These are phyloP conservation scores for Sminthopsis crassicaudata DNA, from an alignment of 2,113 vertebrate genomes.

Conservation along the genomic window DNA sequence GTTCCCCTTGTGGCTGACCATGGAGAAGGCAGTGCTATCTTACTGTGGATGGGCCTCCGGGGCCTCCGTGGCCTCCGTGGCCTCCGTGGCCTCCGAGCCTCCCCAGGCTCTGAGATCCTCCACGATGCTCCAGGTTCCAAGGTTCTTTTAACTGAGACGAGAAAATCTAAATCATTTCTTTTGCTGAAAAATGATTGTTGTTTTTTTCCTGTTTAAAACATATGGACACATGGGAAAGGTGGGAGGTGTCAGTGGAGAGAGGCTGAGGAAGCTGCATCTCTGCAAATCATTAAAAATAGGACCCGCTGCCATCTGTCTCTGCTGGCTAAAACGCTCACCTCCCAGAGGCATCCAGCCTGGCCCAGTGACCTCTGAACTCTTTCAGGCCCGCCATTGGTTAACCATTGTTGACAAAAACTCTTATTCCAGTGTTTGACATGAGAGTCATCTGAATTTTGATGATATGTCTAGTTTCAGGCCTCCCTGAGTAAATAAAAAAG, in stretches of 20 bases:
- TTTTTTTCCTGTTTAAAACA: constrained; percentile 14
- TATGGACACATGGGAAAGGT: background rate
- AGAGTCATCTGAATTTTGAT: background rate
- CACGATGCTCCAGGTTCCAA: background rate
- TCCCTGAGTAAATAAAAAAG: background rate
- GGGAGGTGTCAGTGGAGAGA: background rate
- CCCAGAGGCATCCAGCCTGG: background rate
- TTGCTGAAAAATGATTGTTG: background rate
- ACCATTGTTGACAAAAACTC: background rate
- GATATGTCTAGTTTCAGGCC: background rate
- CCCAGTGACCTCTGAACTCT: background rate
- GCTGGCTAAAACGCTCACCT: background rate
- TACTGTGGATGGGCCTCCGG: background rate
- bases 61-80: background rate
- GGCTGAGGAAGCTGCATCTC: background rate
- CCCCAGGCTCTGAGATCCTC: background rate
- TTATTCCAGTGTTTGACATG: background rate
- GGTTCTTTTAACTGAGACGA: background rate
- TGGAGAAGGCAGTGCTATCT: background rate
- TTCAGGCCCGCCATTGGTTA: background rate
- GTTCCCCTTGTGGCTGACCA: background rate
- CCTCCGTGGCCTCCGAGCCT: background rate
- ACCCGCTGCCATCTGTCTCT: background rate
- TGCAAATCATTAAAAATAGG: constrained; percentile 14
- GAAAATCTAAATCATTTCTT: background rate